Base-by-base conservation (phyloP, 2,113 vertebrate species). In the Sus scrofa region DNA sequence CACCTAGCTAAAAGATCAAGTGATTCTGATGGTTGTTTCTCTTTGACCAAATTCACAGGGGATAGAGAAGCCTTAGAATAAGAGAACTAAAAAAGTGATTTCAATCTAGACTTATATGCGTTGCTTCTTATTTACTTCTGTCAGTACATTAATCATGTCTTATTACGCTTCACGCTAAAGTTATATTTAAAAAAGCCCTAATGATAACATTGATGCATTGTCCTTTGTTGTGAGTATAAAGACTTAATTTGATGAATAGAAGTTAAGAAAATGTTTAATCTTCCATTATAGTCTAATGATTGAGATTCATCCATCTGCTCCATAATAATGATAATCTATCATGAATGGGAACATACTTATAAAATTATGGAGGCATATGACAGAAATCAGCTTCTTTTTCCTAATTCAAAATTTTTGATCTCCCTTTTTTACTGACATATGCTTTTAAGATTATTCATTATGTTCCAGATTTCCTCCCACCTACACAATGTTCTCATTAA, bases 181-280 rank as follows among this genome's bases (percentile, higher is more conserved):
- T 96, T 97, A 83, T 92, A 96, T 96, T 96, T 84, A 52, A 97
- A 97, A 97, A 98, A 97, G 68, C 79, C 70, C 96, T 98, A 97
- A 97, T 95, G 96, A 98, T 97, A 98, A 98, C 97, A 98, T 98
- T 98, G 97, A 98, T 98, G 97, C 98, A 98, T 97, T 97, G 97
- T 98, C 89, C 96, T 98, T 97, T 98, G 97, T 98, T 98, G 98
- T 98, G 96, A 97, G 97, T 97, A 97, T 97, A 98, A 98, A 98
- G 98, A 96, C 97, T 98, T 98, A 98, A 98, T 97, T 98, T 98
- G 98, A 98, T 98, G 98, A 98, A 98, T 98, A 98, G 79, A 98
- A 98, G 98, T 98, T 98, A 99, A 98, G 98, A 98, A 97, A 97
- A 98, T 98, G 98, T 98, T 98, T 99, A 99, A 99, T 98, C 98